These are phyloP conservation scores for Oreortyx pictus DNA, from an alignment of 2,797 vertebrate species.

Conservation along the genomic window DNA sequence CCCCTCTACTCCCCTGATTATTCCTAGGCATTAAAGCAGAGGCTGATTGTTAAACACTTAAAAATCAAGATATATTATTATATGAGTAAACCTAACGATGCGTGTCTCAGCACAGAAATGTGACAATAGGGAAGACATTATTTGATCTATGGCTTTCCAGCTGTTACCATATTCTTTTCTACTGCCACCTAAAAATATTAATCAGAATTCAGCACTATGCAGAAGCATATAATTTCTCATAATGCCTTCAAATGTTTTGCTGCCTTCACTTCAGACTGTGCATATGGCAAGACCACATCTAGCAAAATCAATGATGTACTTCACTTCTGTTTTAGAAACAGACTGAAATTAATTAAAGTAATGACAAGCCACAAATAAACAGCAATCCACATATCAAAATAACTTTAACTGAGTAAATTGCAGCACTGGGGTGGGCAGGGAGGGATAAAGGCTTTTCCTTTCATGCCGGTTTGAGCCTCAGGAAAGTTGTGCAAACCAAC, in stretches of 20 bases:
- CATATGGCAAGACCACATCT: conserved; percentile 58
- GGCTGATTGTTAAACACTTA: background rate
- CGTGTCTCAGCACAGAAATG: background rate
- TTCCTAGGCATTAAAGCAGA: background rate
- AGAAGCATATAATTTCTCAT: background rate
- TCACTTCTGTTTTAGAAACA: conserved; percentile 57
- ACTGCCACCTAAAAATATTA: conserved; percentile 26
- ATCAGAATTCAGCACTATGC: conserved; percentile 38
- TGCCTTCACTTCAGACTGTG: background rate
- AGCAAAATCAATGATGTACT: conserved; percentile 6
- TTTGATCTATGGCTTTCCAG: conserved; percentile 18
- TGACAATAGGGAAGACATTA: background rate
- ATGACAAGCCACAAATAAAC: conserved; percentile 52
- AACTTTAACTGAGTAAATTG: background rate
- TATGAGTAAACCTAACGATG: background rate
- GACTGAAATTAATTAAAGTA: conserved; percentile 54
- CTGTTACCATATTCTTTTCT: background rate
- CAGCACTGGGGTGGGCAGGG: accelerated
- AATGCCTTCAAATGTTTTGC: background rate
- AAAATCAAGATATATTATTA: background rate
- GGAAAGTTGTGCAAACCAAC: background rate
- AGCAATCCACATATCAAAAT: background rate
- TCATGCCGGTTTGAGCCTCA: background rate
- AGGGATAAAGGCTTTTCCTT: background rate
- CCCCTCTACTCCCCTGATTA: background rate